These are phyloP conservation scores for Drosophila repleta DNA, from an alignment of 1,140 invertebrate species.

Conservation along the genomic window DNA sequence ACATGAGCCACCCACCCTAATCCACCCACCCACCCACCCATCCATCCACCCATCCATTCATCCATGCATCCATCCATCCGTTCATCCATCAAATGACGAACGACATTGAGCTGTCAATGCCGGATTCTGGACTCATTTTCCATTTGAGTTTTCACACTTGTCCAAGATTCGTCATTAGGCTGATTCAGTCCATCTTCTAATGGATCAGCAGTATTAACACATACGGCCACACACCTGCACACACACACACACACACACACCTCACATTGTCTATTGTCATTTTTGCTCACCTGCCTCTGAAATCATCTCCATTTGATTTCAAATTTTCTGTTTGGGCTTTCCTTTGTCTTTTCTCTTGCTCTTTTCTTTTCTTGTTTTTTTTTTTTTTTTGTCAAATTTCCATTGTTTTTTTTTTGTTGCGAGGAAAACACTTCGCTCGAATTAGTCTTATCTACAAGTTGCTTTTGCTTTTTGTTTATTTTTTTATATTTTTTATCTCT, in stretches of 20 bases:
- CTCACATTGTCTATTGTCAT: constrained; percentile 38
- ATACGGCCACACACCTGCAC: not conserved
- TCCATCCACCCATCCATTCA: constrained; percentile 1
- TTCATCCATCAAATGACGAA: constrained; percentile 29
- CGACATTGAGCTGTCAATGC: constrained; percentile 65
- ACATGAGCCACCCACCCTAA: constrained; percentile 1
- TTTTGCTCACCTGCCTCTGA: constrained; percentile 55
- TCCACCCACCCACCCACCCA: too few relatives aligned
- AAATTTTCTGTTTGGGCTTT: constrained; percentile 49
- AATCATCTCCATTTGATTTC: constrained; percentile 68
- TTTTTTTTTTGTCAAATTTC: constrained; percentile 1
- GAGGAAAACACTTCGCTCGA: constrained; percentile 33
- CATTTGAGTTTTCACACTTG: constrained; percentile 60
- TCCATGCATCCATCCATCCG: too few relatives aligned
- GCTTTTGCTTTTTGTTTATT: constrained; percentile 18
- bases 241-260: constrained; percentile 7
- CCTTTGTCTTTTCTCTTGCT: constrained; percentile 20
- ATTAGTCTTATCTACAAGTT: constrained; percentile 36
- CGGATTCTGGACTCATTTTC: constrained; percentile 40
- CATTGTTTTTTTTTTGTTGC: constrained; percentile 5
- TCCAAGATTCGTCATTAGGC: constrained; percentile 51
- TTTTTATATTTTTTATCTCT: not conserved
- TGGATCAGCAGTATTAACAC: constrained; percentile 41
- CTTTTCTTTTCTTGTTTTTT: not conserved
- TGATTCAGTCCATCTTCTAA: constrained; percentile 48